phyloP scores from a whole-genome alignment of 2,888 invertebrate species.

The Leucophenga montana region DNA sequence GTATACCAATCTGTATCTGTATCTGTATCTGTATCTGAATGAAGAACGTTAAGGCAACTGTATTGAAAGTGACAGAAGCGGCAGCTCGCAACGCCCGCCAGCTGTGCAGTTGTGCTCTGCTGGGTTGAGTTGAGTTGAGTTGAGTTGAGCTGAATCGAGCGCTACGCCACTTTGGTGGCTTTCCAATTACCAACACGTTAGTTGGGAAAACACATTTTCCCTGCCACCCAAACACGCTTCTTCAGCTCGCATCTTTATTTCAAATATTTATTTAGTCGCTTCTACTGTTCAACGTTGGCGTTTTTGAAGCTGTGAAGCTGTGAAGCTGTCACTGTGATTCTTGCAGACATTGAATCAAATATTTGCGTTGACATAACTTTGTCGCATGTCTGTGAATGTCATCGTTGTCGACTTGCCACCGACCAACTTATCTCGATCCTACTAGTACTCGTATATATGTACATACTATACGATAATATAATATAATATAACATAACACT shows the following conservation, averaged over 20 bases:
- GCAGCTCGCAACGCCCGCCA: slow-evolving; percentile 17
- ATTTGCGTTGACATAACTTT: slow-evolving; percentile 63
- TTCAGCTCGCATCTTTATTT: slow-evolving; percentile 24
- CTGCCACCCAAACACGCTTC: slow-evolving; percentile 37
- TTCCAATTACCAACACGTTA: slow-evolving; percentile 58
- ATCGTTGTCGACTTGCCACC: slow-evolving; percentile 7
- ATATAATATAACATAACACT: slow-evolving; percentile 1
- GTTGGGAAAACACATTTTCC: neutral
- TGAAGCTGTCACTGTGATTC: slow-evolving; percentile 23
- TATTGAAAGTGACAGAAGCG: neutral
- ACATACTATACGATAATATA: too few relatives aligned
- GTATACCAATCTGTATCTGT: neutral
- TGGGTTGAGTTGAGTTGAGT: too few relatives aligned
- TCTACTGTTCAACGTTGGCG: slow-evolving; percentile 35
- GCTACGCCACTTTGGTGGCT: slow-evolving; percentile 34
- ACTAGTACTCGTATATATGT: slow-evolving; percentile 30
- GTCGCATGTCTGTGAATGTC: slow-evolving; percentile 56
- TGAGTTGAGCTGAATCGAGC: too few relatives aligned
- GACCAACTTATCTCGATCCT: slow-evolving; percentile 35
- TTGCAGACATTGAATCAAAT: slow-evolving; percentile 49
- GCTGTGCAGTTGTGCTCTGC: neutral
- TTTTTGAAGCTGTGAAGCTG: slow-evolving; percentile 34
- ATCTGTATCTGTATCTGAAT: neutral
- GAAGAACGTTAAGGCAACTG: neutral
- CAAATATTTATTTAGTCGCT: slow-evolving; percentile 59